phyloP scores from a whole-genome alignment of 2,888 invertebrate species.

The Sesamia inferens region DNA sequence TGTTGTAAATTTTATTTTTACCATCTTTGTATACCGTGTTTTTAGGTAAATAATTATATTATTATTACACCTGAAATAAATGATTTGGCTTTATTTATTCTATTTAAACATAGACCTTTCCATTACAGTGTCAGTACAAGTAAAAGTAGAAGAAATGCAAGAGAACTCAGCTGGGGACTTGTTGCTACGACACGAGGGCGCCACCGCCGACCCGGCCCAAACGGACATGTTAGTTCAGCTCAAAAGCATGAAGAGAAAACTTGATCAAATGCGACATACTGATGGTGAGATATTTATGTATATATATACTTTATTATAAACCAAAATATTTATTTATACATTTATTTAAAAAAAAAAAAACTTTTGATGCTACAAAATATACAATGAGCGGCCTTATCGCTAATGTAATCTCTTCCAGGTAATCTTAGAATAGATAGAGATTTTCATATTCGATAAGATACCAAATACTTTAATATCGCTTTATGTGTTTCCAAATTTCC shows the following conservation, averaged over 20 bases:
- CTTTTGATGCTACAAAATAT: too few species aligned
- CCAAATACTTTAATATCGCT: neutral
- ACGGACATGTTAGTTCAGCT: constrained; percentile 56
- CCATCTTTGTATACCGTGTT: too few species aligned
- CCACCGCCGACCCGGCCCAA: constrained; percentile 49
- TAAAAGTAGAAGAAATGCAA: constrained; percentile 36
- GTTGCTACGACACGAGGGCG: constrained; percentile 24
- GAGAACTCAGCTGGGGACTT: constrained; percentile 8
- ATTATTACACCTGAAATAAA: too few species aligned
- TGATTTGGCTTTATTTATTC: neutral
- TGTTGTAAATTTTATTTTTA: too few species aligned
- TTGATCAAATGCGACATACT: constrained; percentile 65
- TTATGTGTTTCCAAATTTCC: neutral
- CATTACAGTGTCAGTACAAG: constrained; percentile 39
- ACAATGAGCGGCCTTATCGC: too few species aligned
- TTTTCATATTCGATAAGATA: neutral
- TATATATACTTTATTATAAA: too few species aligned
- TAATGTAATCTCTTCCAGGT: too few species aligned
- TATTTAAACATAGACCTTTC: neutral
- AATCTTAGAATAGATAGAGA: too few species aligned
- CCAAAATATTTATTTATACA: too few species aligned
- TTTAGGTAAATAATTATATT: too few species aligned
- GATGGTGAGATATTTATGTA: too few species aligned
- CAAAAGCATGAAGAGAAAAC: constrained; percentile 62
- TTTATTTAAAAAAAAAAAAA: too few species aligned